Evolutionary conservation across 2,113 vertebrate species (phyloP).

Genomic region (Ammospiza caudacuta): DNA sequence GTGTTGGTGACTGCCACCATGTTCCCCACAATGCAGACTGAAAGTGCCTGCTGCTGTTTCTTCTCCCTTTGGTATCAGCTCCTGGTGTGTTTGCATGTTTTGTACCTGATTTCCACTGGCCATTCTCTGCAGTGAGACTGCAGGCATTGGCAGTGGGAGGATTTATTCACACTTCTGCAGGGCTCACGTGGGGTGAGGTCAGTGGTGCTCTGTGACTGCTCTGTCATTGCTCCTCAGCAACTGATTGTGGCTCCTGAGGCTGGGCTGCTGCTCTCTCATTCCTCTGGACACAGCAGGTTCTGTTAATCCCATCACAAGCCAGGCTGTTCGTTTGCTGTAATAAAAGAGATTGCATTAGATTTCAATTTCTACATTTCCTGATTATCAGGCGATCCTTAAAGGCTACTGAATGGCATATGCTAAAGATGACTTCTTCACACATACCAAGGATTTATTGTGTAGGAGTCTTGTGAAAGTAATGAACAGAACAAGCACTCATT

Average conservation of each 20-base stretch:
- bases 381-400: neutral
- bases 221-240: neutral
- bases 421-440: slow-evolving; percentile 35
- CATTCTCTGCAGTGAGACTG: neutral
- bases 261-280: neutral
- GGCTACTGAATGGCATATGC: neutral
- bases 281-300: neutral
- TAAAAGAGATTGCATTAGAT: neutral
- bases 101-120: neutral
- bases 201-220: neutral
- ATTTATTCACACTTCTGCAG: neutral
- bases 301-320: neutral
- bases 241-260: neutral
- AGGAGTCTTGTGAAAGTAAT: slow-evolving; percentile 37
- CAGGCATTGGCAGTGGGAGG: neutral
- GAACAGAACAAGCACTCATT: neutral
- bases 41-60: neutral
- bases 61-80: neutral
- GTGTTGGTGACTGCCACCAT: neutral
- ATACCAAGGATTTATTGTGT: neutral
- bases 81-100: neutral
- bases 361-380: neutral
- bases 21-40: neutral
- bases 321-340: neutral
- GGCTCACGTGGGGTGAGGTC: neutral